Conservation (phyloP, 2,888 invertebrate species). For the Hedya salicella region DNA sequence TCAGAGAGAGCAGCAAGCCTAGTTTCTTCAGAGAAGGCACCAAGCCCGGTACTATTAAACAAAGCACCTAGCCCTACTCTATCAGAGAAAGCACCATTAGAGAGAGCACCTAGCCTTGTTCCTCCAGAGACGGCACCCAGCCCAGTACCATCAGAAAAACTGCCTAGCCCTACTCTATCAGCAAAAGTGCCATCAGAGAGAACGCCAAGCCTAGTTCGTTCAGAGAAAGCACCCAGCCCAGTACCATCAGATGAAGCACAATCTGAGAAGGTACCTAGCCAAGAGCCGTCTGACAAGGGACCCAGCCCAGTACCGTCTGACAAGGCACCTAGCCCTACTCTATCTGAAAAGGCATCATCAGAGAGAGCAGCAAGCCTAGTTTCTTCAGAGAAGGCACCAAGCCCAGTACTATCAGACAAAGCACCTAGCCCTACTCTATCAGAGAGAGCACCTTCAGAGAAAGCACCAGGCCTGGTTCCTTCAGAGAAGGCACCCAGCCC, state of each 20-base stretch:
- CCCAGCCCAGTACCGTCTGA: constrained; percentile 15
- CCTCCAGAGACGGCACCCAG: constrained; percentile 19
- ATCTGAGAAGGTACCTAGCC: constrained; percentile 20
- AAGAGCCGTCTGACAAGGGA: not conserved
- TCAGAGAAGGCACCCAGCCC: no score
- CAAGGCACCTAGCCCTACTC: constrained; percentile 41
- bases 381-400: not conserved
- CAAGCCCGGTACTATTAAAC: no score
- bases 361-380: not conserved
- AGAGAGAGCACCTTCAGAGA: constrained; percentile 12
- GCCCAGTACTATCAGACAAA: not conserved
- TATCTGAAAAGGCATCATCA: not conserved
- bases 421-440: constrained; percentile 4
- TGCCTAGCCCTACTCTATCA: not conserved
- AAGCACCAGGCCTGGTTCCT: no score
- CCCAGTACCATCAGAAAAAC: constrained; percentile 11
- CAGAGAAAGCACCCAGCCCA: not conserved
- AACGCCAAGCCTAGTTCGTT: not conserved
- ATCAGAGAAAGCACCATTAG: not conserved
- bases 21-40: no score
- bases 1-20: no score
- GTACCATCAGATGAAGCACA: not conserved
- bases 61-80: no score
- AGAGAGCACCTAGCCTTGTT: not conserved
- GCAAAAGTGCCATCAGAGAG: not conserved